Conservation (phyloP, 2,113 vertebrate species). For the Saccopteryx bilineata region DNA sequence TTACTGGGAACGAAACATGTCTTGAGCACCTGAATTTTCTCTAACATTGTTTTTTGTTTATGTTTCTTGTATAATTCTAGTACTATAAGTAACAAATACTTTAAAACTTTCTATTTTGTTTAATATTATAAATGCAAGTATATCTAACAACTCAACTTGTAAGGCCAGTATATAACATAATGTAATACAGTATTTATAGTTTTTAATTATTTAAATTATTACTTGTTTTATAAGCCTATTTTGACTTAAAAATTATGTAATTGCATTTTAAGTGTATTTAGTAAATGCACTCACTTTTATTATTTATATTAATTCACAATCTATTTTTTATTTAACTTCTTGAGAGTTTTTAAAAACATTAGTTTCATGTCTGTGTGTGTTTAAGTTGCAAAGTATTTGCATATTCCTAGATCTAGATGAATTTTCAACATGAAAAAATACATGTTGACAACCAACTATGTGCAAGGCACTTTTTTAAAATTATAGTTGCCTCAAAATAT, state of each 20-base stretch:
- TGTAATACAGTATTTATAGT: neutral
- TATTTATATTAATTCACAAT: neutral
- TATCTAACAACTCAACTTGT: neutral
- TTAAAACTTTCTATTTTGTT: neutral
- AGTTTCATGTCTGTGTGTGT: neutral
- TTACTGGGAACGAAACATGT: conserved; percentile 57
- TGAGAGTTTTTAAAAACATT: neutral
- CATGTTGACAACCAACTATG: neutral
- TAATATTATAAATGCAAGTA: neutral
- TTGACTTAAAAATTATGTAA: neutral
- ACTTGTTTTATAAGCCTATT: neutral
- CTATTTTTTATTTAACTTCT: neutral
- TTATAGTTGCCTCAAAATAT: neutral
- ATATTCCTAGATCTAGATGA: neutral
- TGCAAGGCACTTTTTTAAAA: neutral
- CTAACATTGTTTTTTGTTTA: conserved; percentile 40
- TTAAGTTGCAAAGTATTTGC: neutral
- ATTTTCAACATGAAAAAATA: neutral
- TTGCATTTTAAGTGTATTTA: neutral
- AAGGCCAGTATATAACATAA: neutral
- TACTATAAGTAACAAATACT: neutral
- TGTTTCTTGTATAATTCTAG: neutral
- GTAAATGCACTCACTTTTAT: neutral
- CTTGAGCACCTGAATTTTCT: conserved; percentile 64
- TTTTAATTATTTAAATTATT: neutral